Evolutionary conservation across 2,888 invertebrate genomes (phyloP).

Genomic region (Drosophila testacea): DNA sequence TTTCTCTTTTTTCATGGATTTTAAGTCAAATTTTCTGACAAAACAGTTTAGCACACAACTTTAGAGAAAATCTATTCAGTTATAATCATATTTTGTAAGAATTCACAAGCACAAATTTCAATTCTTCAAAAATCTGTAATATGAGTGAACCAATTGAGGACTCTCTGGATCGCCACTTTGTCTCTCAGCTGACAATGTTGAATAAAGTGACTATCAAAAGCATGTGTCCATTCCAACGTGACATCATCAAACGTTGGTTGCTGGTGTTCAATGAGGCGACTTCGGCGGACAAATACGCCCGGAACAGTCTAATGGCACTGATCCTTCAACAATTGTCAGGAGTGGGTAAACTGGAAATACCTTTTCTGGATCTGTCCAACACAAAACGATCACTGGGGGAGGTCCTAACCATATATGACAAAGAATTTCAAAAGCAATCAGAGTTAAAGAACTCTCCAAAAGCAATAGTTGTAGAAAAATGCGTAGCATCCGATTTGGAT

Average conservation of each 20-base stretch:
- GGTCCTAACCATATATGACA: slow-evolving; percentile 45
- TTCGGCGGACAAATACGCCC: slow-evolving; percentile 49
- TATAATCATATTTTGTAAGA: neutral
- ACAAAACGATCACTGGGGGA: slow-evolving; percentile 29
- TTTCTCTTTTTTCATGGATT: too few species aligned
- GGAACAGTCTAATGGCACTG: slow-evolving; percentile 65
- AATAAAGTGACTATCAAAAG: slow-evolving; percentile 7
- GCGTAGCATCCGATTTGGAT: neutral
- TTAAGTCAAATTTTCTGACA: too few species aligned
- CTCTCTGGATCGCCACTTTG: slow-evolving; percentile 59
- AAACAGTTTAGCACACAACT: too few species aligned
- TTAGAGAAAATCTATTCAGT: neutral
- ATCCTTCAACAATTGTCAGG: slow-evolving; percentile 52
- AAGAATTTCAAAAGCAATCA: neutral
- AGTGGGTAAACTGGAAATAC: slow-evolving; percentile 43
- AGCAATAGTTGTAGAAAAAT: neutral
- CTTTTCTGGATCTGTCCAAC: slow-evolving; percentile 45
- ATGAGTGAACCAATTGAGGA: slow-evolving; percentile 49
- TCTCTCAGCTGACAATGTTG: slow-evolving; percentile 43
- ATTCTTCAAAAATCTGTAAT: neutral
- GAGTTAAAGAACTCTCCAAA: neutral
- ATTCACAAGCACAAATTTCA: slow-evolving; percentile 7
- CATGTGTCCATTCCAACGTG: slow-evolving; percentile 2
- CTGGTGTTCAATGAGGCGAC: slow-evolving; percentile 30
- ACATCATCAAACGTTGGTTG: slow-evolving; percentile 46